Conservation (phyloP, 2,113 vertebrate species). For the Dicerorhinus sumatrensis region DNA sequence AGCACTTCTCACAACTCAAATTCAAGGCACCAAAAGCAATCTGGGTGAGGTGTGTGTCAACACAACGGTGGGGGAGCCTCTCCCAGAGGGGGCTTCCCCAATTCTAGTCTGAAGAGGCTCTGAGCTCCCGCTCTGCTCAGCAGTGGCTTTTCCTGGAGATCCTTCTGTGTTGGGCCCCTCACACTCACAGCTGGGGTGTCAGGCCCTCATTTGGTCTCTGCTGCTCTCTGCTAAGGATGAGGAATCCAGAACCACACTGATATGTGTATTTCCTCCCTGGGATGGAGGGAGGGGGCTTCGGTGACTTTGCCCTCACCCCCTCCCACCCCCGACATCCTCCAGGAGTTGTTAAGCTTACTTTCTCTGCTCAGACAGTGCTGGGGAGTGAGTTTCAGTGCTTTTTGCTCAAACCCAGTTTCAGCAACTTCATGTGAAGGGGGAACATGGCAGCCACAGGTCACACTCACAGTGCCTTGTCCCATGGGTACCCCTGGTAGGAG, state of each 20-base stretch:
- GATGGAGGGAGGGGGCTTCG: neutral
- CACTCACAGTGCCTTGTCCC: neutral
- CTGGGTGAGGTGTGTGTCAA: neutral
- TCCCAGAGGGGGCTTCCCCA: neutral
- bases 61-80: neutral
- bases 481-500: neutral
- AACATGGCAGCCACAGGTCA: neutral
- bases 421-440: neutral
- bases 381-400: neutral
- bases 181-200: too few relatives aligned
- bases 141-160: neutral
- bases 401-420: neutral
- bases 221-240: neutral
- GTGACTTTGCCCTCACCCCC: neutral
- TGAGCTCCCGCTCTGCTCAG: neutral
- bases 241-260: neutral
- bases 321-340: accelerated
- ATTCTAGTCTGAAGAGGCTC: neutral
- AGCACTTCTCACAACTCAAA: constrained; percentile 43
- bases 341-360: neutral
- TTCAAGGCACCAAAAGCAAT: neutral
- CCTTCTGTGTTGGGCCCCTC: neutral
- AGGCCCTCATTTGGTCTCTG: neutral
- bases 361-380: neutral
- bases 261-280: neutral